Conservation (phyloP, 2,797 vertebrate genomes). For the Sebastes goodei region DNA sequence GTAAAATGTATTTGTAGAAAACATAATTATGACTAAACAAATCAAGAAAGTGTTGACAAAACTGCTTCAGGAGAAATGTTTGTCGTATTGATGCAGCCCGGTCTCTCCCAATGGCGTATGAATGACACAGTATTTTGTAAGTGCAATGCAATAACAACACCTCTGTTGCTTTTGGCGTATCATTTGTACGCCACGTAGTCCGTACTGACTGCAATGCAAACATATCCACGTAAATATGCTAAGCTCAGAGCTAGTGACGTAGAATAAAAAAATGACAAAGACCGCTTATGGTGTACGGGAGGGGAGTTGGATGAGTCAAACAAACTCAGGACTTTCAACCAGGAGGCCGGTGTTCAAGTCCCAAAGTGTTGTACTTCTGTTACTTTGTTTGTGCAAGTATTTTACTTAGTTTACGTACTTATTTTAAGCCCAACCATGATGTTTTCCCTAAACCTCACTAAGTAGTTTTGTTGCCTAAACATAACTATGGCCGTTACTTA, state of each 20-base stretch:
- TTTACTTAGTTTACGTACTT: too few relatives aligned
- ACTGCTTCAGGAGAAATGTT: background rate
- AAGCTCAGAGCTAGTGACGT: background rate
- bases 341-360: background rate
- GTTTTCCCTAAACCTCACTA: too few relatives aligned
- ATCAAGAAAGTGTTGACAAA: background rate
- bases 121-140: too few relatives aligned
- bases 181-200: background rate
- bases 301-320: too few relatives aligned
- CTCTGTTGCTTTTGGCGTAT: background rate
- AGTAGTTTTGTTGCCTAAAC: too few relatives aligned
- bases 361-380: background rate
- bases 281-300: too few relatives aligned
- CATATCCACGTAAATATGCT: background rate
- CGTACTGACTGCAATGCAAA: background rate
- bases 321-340: too few relatives aligned
- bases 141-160: too few relatives aligned
- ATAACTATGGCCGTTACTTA: rapidly evolving
- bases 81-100: background rate
- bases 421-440: too few relatives aligned
- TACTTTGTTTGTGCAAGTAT: background rate
- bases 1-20: background rate
- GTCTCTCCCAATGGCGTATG: too few relatives aligned
- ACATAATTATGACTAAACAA: background rate
- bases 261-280: too few relatives aligned